Evolutionary conservation across 2,888 invertebrate species (phyloP), one percentile per base, ranked within the genome.

Genomic region (Apodemia zela): DNA sequence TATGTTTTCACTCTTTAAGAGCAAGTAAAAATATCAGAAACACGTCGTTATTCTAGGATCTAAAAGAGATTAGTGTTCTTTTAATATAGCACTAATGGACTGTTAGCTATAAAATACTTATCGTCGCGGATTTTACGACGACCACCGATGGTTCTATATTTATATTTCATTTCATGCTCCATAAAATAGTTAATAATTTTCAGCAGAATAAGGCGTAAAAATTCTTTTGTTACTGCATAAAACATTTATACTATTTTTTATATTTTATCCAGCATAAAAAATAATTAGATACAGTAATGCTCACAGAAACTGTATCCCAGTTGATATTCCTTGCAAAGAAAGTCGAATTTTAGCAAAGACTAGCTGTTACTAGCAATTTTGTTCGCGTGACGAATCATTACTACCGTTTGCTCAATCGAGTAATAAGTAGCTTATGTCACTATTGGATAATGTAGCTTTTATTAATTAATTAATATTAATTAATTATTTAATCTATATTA

Each of bases 81-180:
- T 47, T 61, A 68, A 72, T 70, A 70, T 69, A 67, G 68, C 66
- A 54, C 69, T 80, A 81, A 85, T 82, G 78, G 81, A 75, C 69
- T 69, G 68, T 72, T 67, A 63, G 67, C 74, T 78, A 78, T 87
- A 83, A 87, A 85, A 80, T 75, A 80, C 78, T 75, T 80, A 82
- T 81, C 80, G 81, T 77, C 76, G 74, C 73, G 73, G 72, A 77
- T 77, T 84, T 87, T 85, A 87, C 76, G 80, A 75, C 78, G 70
- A 70, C 69, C 70, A 71, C 76, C 73, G 77, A 79, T 78, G 80
- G 78, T 73, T 74, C 73, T 77, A 81, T 81, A 87, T 86, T 88
- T 87, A 88, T 88, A 83, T 85, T 84, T 84, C 80, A 87, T 86
- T 81, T 79, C 79, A 76, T 82, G 87, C 77, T 76, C 75, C 80